Conservation (phyloP, 2,888 invertebrate species). For the Piscicola geometra region DNA sequence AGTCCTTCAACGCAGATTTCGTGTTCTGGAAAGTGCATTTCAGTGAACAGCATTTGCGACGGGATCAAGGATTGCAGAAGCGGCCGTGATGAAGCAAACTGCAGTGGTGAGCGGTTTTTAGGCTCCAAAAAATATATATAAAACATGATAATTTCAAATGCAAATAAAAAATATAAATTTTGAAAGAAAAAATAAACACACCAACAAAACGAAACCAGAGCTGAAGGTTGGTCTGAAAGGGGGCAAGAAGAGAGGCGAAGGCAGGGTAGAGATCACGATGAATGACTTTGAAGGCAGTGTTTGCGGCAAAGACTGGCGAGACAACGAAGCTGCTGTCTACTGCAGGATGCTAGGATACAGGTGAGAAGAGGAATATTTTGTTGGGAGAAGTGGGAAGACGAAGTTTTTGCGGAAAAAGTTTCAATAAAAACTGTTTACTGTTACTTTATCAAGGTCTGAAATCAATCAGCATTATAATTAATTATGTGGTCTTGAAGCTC, state of each 20-base stretch:
- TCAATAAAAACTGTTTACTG: too few species aligned
- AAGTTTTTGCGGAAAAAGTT: too few species aligned
- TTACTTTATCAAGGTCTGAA: too few species aligned
- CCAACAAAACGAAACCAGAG: background rate
- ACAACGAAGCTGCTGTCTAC: slow-evolving; percentile 61
- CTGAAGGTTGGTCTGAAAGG: slow-evolving; percentile 63
- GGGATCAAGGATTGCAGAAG: slow-evolving; percentile 46
- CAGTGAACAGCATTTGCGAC: slow-evolving; percentile 46
- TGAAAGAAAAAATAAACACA: too few species aligned
- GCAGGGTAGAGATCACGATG: slow-evolving; percentile 68
- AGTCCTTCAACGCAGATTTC: background rate
- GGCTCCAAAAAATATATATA: too few species aligned
- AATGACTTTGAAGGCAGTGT: slow-evolving; percentile 72
- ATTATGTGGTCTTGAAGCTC: too few species aligned
- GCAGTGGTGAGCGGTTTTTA: too few species aligned
- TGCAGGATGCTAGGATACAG: slow-evolving; percentile 56
- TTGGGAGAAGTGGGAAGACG: too few species aligned
- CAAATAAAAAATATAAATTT: too few species aligned
- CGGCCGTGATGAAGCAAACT: slow-evolving; percentile 46
- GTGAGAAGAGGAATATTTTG: slow-evolving; percentile 48
- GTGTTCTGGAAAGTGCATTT: slow-evolving; percentile 43
- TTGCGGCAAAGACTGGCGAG: slow-evolving; percentile 72
- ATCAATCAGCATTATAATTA: too few species aligned
- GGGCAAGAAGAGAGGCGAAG: slow-evolving; percentile 62
- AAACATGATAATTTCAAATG: too few species aligned